Conservation (phyloP, 2,888 invertebrate species). For the Anarsia innoxiella region DNA sequence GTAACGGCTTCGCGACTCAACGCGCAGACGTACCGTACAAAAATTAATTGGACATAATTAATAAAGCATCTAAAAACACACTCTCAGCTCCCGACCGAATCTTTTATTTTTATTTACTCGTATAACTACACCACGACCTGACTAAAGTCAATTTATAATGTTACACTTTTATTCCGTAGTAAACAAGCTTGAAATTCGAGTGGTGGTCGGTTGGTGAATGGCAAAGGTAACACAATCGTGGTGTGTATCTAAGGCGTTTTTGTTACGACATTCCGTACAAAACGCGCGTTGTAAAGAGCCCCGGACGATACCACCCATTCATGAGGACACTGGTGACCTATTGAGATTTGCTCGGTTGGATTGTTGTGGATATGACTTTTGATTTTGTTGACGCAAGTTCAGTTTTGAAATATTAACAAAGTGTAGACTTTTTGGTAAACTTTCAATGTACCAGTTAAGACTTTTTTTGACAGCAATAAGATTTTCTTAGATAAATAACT, state of each 20-base stretch:
- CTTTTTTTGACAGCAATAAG: too few species aligned
- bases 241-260: constrained; percentile 71
- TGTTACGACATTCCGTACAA: constrained; percentile 73
- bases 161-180: neutral
- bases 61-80: constrained; percentile 69
- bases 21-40: constrained; percentile 49
- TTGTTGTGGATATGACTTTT: too few species aligned
- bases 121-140: too few species aligned
- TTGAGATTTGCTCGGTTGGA: constrained; percentile 66
- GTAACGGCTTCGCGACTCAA: constrained; percentile 45
- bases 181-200: constrained; percentile 27
- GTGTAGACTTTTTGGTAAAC: too few species aligned
- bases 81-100: constrained; percentile 49
- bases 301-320: constrained; percentile 74
- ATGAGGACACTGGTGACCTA: constrained; percentile 72
- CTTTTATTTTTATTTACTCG: constrained; percentile 3
- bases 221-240: constrained; percentile 47
- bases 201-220: constrained; percentile 14
- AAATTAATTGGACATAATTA: constrained; percentile 74
- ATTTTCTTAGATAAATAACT: too few species aligned
- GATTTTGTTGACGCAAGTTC: too few species aligned
- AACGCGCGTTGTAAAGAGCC: constrained; percentile 72
- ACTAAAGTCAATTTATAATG: too few species aligned
- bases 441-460: too few species aligned
- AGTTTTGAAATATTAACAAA: too few species aligned